These are phyloP conservation scores for Mesopsocus fuscifrons DNA, from an alignment of 2,888 invertebrate genomes.

Conservation along the genomic window DNA sequence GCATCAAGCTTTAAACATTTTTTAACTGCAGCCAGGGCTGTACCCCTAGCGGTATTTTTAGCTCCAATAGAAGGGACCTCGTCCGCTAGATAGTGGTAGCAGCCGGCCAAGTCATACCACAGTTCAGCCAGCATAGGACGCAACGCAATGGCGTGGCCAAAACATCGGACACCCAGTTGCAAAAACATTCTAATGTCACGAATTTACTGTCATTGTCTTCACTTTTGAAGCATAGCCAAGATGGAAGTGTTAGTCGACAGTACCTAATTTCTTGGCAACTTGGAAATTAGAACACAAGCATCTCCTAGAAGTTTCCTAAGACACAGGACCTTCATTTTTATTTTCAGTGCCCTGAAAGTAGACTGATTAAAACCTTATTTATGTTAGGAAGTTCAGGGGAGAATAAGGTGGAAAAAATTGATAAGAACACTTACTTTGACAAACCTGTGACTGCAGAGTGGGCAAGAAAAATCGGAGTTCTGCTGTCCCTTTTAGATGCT, in stretches of 20 bases:
- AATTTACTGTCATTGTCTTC: conserved; percentile 21
- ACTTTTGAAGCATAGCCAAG: conserved; percentile 22
- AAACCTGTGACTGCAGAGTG: too few relatives aligned
- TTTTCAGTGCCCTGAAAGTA: too few relatives aligned
- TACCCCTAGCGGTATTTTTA: conserved; percentile 23
- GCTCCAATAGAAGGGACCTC: conserved; percentile 18
- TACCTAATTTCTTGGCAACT: too few relatives aligned
- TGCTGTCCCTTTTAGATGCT: too few relatives aligned
- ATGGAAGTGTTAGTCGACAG: conserved; percentile 29
- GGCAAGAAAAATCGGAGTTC: too few relatives aligned
- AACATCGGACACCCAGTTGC: conserved; percentile 36
- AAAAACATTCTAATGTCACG: conserved; percentile 28
- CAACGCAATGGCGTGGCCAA: conserved; percentile 13
- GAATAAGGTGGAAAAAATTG: too few relatives aligned
- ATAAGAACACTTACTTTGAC: too few relatives aligned
- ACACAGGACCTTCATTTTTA: too few relatives aligned
- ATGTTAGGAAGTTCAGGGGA: too few relatives aligned
- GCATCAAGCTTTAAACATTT: conserved; percentile 32
- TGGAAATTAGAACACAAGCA: too few relatives aligned
- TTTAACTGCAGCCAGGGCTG: conserved; percentile 33
- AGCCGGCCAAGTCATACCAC: conserved; percentile 54
- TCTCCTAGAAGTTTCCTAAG: conserved; percentile 58
- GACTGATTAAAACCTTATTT: too few relatives aligned
- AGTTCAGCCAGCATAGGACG: too few relatives aligned
- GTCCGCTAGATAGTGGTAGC: conserved; percentile 36